Evolutionary conservation across 64 coral and sea anemone species (phyloP), one percentile per base, ranked within the genome.

Genomic region (Montipora foliosa): DNA sequence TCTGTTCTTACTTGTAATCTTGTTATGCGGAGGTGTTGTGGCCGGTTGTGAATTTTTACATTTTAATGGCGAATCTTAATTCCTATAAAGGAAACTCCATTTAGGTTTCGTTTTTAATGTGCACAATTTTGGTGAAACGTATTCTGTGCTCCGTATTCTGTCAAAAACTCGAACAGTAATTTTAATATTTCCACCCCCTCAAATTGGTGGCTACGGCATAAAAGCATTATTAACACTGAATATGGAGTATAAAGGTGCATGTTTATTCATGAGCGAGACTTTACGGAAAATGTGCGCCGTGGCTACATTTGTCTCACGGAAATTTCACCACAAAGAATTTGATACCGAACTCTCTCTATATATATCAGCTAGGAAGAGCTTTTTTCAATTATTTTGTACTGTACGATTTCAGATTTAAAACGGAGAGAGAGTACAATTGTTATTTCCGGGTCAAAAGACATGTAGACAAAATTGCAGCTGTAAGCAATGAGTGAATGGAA

Each of bases 221-320:
- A 71, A 21, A 71, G 62, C 82, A 71, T 71, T 71, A 86, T 86
- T 86, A 86, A 70, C 82, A 86, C 82, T 86, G 11, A 17, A 19
- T 15, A n/a, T 21, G 60, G 4, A 49, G 62, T 86, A 37, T 72
- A 21, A 7, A 13, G 21, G 68, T 46, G 1, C 49, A 8, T 47
- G 68, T 29, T 21, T 71, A 86, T 49, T 6, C 6, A 69, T 48
- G 37, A 37, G 37, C 37, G 37, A 37, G 37, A 37, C 37, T 37
- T 37, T 37, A 37, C 37, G 37, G 37, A 37, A 37, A 37, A 37
- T 37, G 37, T 37, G 37, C 37, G 37, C 37, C 37, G 37, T 37
- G 37, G 37, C 37, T 37, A 37, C 37, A 37, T 37, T 37, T 37
- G 37, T 37, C 46, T 44, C 20, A 68, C 13, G 15, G 47, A 71